Evolutionary conservation across 2,888 invertebrate genomes (phyloP), one percentile per base, ranked within the genome.

Genomic region (Gisinianus flammeolus): DNA sequence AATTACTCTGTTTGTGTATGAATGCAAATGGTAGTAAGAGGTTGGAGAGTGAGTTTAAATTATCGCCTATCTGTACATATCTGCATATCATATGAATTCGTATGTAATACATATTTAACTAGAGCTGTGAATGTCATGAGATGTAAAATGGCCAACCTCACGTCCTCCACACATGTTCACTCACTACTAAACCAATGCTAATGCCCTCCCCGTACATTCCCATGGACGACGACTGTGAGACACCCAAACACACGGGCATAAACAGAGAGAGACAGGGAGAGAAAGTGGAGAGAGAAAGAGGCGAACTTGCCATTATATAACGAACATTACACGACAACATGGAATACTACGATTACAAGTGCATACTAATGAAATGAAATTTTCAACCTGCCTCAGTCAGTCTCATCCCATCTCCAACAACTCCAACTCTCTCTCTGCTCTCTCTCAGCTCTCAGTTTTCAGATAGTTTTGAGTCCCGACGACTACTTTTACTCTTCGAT

Each of bases 111-210:
- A n/a, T n/a, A n/a, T n/a, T n/a, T n/a, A n/a, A n/a, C n/a, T n/a
- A n/a, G n/a, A n/a, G 58, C 31, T 31, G 72, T 31, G 72, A 72
- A 30, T 72, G 33, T 72, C 74, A 66, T 64, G 28, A 28, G 74
- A 74, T 74, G 74, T 66, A 74, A 66, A 74, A 77, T 69, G 70
- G 77, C 70, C 77, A 77, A 77, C 70, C 77, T 77, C 77, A 77
- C 77, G 77, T 77, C 70, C 62, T 33, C 62, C 77, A 70, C 77
- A 77, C 70, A 70, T 70, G 70, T 70, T 74, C 64, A 64, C 35
- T 73, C 73, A 73, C 73, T 35, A 74, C 74, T 74, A 66, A 74
- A 74, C 74, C 74, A 74, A 74, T 74, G 74, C 66, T 74, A 74
- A 74, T 74, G 74, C 66, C 67, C 64, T 52, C 66, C 35, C 33